Percentiles rank a stretch among this genome's conserved stretches.
Conservation (phyloP, 1,140 invertebrate genomes). For the Tetragnatha versicolor region DNA sequence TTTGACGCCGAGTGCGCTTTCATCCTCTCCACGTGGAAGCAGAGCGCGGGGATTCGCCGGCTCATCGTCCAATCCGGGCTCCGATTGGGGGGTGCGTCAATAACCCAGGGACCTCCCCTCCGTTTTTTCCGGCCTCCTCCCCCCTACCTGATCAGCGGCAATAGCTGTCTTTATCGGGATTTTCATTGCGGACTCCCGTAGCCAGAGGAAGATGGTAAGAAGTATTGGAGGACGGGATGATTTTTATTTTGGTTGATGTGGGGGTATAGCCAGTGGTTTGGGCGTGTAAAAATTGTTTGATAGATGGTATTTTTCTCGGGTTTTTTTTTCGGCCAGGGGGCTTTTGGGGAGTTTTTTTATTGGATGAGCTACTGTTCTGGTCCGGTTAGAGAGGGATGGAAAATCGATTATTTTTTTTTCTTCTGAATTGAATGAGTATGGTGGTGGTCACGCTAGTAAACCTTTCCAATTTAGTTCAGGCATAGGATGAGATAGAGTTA, state of each 20-base stretch:
- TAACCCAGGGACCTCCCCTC: constrained; percentile 14
- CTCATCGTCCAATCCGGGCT: constrained; percentile 8
- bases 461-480: too few relatives aligned
- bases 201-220: constrained; percentile 39
- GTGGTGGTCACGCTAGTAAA: too few relatives aligned
- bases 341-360: too few relatives aligned
- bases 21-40: constrained; percentile 45
- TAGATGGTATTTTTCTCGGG: neutral
- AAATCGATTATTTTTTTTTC: too few relatives aligned
- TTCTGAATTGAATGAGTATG: too few relatives aligned
- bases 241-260: constrained; percentile 47
- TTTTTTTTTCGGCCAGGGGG: too few relatives aligned
- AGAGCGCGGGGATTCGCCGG: constrained; percentile 31
- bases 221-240: constrained; percentile 47
- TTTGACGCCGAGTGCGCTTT: constrained; percentile 24
- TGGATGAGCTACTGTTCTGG: too few relatives aligned
- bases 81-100: constrained; percentile 52
- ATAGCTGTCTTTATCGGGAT: constrained; percentile 50
- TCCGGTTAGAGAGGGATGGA: too few relatives aligned
- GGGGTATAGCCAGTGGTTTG: neutral
- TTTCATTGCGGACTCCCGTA: constrained; percentile 12
- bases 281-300: constrained; percentile 28
- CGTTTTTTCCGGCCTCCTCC: constrained; percentile 33
- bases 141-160: constrained; percentile 33
- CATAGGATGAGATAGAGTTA: too few relatives aligned